Evolutionary conservation across 1,140 invertebrate genomes (phyloP).

Genomic region (Riptortus pedestris): DNA sequence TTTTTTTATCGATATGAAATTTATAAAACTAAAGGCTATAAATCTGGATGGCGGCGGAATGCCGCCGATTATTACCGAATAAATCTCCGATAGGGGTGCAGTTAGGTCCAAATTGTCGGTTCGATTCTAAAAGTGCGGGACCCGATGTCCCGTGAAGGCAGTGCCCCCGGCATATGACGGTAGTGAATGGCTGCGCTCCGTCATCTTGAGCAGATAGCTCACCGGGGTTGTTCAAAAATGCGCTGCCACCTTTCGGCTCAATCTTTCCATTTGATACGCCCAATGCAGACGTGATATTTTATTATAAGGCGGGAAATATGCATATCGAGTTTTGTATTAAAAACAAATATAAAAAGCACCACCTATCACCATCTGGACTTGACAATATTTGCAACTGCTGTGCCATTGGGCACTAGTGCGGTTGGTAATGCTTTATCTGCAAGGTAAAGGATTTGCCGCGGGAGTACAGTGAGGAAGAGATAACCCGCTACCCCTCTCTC

Average conservation of each 20-base stretch:
- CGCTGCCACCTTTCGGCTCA: slow-evolving; percentile 12
- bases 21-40: neutral
- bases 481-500: neutral
- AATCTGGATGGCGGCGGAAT: slow-evolving; percentile 1
- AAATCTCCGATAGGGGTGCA: slow-evolving; percentile 30
- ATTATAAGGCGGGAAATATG: neutral
- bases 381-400: slow-evolving; percentile 28
- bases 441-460: neutral
- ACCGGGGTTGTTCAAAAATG: slow-evolving; percentile 28
- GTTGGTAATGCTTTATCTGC: slow-evolving; percentile 8
- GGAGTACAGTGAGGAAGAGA: slow-evolving; percentile 3
- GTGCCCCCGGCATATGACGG: slow-evolving; percentile 34
- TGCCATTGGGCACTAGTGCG: slow-evolving; percentile 4
- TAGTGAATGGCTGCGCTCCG: slow-evolving; percentile 43
- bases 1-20: neutral
- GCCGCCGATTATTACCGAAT: slow-evolving; percentile 20
- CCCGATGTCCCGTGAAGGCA: neutral
- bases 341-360: slow-evolving; percentile 20
- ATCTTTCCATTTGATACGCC: neutral
- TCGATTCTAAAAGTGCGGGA: neutral
- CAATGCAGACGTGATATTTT: neutral
- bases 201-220: slow-evolving; percentile 30
- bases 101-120: slow-evolving; percentile 14
- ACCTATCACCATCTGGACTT: slow-evolving; percentile 23
- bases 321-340: slow-evolving; percentile 3